These are phyloP conservation scores for Oceanodroma leucorhoa DNA, from an alignment of 2,797 vertebrate genomes.

Conservation along the genomic window DNA sequence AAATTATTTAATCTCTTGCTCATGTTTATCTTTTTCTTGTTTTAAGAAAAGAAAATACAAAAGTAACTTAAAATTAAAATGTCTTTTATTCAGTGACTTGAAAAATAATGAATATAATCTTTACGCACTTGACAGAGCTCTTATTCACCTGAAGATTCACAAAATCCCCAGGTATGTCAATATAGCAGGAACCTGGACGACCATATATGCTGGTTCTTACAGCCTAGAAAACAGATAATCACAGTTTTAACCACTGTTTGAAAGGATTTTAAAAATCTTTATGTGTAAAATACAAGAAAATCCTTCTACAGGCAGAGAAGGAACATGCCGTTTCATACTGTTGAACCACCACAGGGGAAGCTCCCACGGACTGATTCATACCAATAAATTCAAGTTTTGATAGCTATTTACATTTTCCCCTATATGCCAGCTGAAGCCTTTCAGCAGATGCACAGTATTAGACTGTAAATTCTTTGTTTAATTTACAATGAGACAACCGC, in stretches of 20 bases:
- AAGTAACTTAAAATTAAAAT: background rate
- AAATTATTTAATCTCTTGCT: background rate
- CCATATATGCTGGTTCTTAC: slow-evolving; percentile 92
- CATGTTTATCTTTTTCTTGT: background rate
- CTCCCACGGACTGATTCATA: background rate
- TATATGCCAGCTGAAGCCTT: background rate
- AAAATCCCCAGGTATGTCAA: slow-evolving; percentile 94
- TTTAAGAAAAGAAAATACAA: background rate
- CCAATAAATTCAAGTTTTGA: background rate
- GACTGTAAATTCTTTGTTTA: background rate
- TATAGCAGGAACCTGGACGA: slow-evolving; percentile 91
- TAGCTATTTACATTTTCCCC: background rate
- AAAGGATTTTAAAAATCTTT: background rate
- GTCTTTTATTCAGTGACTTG: background rate
- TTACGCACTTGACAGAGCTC: slow-evolving; percentile 84
- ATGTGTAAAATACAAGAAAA: background rate
- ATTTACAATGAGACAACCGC: background rate
- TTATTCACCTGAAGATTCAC: slow-evolving; percentile 84
- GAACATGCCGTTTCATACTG: background rate
- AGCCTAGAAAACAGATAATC: slow-evolving; percentile 75
- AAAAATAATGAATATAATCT: background rate
- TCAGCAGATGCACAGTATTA: background rate
- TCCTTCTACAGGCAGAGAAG: background rate
- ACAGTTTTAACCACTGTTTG: background rate
- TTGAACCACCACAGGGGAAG: background rate